These are phyloP conservation scores for Novumbra hubbsi DNA, from an alignment of 2,797 vertebrate species.

Conservation along the genomic window DNA sequence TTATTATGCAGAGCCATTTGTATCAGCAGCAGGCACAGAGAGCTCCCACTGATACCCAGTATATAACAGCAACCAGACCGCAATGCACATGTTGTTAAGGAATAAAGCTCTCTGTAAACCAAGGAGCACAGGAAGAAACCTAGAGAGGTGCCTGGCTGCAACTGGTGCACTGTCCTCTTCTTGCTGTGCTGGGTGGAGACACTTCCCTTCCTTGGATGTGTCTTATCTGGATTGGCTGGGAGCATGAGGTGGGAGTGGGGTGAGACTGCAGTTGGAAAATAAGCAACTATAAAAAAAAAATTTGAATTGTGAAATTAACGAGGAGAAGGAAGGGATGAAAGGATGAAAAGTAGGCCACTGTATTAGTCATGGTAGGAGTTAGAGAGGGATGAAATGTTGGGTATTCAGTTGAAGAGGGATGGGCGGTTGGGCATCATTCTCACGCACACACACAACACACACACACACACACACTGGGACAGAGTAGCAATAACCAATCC, in stretches of 20 bases:
- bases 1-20: too few species aligned
- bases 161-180: too few species aligned
- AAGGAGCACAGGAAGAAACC: too few species aligned
- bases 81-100: too few species aligned
- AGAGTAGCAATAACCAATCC: slow-evolving; percentile 10
- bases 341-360: neutral
- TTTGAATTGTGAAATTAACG: neutral
- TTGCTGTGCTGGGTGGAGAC: too few species aligned
- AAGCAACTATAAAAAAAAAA: too few species aligned
- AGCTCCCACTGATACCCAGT: too few species aligned
- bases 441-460: slow-evolving; percentile 7
- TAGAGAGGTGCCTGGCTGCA: too few species aligned
- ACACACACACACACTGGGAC: neutral
- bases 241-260: neutral
- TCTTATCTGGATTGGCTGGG: neutral
- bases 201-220: neutral
- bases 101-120: too few species aligned
- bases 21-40: too few species aligned
- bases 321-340: neutral
- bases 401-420: neutral
- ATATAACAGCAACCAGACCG: too few species aligned
- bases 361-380: slow-evolving; percentile 7
- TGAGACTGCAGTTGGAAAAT: neutral
- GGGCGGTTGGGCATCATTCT: neutral
- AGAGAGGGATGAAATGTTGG: slow-evolving; percentile 3